Conservation (phyloP, 2,113 vertebrate genomes). For the Struthio camelus region DNA sequence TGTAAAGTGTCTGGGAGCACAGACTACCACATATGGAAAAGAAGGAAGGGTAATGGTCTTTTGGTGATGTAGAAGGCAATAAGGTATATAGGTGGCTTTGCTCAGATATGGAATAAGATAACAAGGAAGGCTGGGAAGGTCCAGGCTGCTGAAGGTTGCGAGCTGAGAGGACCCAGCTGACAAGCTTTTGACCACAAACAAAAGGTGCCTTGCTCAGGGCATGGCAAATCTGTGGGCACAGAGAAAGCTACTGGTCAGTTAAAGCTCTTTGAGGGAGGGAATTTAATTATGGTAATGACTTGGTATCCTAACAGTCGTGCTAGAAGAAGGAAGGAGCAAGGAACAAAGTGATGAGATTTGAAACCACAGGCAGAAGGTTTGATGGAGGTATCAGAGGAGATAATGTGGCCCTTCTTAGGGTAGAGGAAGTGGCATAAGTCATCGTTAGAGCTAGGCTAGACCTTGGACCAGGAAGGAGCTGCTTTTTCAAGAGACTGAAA, state of each 20-base stretch:
- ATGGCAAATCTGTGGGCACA: neutral
- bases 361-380: neutral
- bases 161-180: neutral
- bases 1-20: neutral
- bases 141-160: too few species aligned
- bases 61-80: neutral
- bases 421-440: neutral
- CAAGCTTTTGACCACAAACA: neutral
- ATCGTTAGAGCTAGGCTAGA: neutral
- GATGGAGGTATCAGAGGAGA: neutral
- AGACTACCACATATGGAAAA: neutral
- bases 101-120: neutral
- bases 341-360: neutral
- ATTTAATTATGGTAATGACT: neutral
- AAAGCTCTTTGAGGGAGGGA: neutral
- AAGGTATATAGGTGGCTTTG: neutral
- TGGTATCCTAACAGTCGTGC: neutral
- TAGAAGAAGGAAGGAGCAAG: neutral
- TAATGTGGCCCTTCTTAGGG: neutral
- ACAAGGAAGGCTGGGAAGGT: neutral
- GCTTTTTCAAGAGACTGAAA: neutral
- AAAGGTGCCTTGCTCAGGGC: neutral
- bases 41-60: neutral
- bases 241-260: neutral
- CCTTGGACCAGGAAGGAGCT: neutral